A percentile compares a stretch with the other conserved stretches of the same genome.
Evolutionary conservation across 2,888 invertebrate species (phyloP).

Genomic region (Agrochola litura): DNA sequence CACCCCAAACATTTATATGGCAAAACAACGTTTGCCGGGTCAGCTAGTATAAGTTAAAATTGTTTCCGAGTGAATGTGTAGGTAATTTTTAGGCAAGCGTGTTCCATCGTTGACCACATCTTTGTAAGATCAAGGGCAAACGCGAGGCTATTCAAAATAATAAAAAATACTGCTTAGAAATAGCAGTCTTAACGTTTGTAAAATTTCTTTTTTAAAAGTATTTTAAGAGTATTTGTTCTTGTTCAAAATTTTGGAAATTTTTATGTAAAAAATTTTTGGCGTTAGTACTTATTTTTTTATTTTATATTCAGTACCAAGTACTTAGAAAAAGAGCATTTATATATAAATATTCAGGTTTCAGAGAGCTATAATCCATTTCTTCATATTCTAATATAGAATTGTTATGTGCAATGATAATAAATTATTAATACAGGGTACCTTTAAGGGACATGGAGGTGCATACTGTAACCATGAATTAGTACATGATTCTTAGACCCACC

Average conservation of each 20-base stretch:
- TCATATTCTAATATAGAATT: background rate
- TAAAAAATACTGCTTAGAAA: background rate
- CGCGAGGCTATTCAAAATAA: background rate
- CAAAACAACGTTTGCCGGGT: too few relatives aligned
- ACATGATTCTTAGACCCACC: too few relatives aligned
- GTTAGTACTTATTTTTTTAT: constrained; percentile 31
- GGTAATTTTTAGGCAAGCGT: background rate
- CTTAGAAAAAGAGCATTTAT: background rate
- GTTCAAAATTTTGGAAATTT: background rate
- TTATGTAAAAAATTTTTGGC: constrained; percentile 10
- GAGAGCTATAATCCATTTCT: constrained; percentile 29
- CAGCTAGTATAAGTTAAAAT: too few relatives aligned
- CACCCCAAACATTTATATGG: too few relatives aligned
- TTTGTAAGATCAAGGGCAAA: background rate
- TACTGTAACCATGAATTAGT: background rate
- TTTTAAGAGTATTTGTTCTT: background rate
- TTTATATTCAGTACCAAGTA: constrained; percentile 7
- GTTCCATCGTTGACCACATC: background rate
- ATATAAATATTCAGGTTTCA: background rate
- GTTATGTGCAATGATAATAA: constrained; percentile 25
- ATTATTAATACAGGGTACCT: background rate
- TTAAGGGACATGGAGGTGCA: background rate
- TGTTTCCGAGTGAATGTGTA: background rate
- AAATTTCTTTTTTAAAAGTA: background rate
- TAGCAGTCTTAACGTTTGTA: background rate